A percentile compares a stretch with the other conserved stretches of the same genome.
phyloP scores from a whole-genome alignment of 2,113 vertebrate species.

The Merops nubicus region DNA sequence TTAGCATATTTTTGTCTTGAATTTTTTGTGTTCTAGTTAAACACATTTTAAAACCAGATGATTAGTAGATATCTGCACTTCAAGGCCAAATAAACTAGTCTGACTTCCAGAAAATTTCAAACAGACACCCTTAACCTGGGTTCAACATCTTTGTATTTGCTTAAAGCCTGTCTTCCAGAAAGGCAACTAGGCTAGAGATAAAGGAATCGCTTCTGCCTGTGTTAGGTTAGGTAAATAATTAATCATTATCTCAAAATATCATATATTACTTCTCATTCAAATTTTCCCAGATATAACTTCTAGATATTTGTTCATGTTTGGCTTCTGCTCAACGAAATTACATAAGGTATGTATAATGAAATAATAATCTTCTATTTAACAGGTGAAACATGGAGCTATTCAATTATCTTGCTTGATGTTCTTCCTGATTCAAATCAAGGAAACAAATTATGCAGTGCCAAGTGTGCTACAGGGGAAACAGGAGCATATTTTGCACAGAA shows the following conservation, averaged over 20 bases:
- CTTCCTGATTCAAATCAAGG: background rate
- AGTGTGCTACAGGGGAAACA: background rate
- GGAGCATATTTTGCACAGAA: background rate
- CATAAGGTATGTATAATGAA: background rate
- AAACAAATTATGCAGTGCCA: background rate
- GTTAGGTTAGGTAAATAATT: background rate
- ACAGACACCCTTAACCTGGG: background rate
- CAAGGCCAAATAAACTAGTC: background rate
- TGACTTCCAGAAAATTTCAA: background rate
- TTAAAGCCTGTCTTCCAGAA: slow-evolving; percentile 25
- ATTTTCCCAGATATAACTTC: slow-evolving; percentile 13
- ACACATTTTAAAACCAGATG: background rate
- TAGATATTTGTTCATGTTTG: slow-evolving; percentile 11
- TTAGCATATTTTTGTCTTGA: background rate
- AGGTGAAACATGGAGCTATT: slow-evolving; percentile 35
- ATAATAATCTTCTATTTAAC: background rate
- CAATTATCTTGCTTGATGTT: background rate
- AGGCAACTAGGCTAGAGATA: background rate
- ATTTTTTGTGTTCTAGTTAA: background rate
- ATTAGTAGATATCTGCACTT: background rate
- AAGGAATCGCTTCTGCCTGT: background rate
- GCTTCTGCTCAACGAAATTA: background rate
- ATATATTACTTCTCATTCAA: background rate
- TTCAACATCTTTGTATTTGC: background rate
- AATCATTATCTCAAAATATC: background rate